These are phyloP conservation scores for Montipora capricornis DNA, from an alignment of 64 coral and sea anemone genomes.

Conservation along the genomic window DNA sequence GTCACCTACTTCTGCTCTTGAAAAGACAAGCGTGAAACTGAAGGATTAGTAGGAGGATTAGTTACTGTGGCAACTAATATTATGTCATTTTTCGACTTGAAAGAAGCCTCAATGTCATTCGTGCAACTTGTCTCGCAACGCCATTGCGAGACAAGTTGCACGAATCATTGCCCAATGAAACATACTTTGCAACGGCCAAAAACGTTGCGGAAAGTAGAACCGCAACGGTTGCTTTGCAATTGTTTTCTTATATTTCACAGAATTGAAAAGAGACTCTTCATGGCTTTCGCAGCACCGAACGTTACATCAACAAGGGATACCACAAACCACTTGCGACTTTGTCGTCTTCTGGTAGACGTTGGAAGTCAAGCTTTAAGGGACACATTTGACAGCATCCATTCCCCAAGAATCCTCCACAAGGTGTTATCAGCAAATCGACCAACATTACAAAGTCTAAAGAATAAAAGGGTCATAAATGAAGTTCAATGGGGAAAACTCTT, in stretches of 20 bases:
- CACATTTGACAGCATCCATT: constrained; percentile 6
- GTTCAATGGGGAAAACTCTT: constrained; percentile 34
- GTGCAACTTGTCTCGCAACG: too few relatives aligned
- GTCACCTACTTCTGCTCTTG: too few relatives aligned
- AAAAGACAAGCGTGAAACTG: too few relatives aligned
- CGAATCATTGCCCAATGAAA: too few relatives aligned
- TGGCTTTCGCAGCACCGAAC: neutral
- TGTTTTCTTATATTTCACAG: neutral
- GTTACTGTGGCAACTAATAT: too few relatives aligned
- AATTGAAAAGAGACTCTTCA: neutral
- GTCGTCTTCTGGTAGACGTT: constrained; percentile 16
- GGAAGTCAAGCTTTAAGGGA: constrained; percentile 6
- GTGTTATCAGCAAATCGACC: neutral
- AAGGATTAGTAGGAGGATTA: too few relatives aligned
- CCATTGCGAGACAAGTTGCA: too few relatives aligned
- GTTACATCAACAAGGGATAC: neutral
- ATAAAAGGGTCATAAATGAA: constrained; percentile 1
- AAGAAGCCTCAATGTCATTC: too few relatives aligned
- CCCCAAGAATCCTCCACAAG: neutral
- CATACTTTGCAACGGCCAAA: too few relatives aligned
- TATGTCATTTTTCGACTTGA: too few relatives aligned
- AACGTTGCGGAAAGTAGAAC: neutral
- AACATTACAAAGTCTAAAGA: neutral
- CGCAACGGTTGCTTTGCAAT: neutral
- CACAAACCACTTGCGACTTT: neutral